phyloP scores from a whole-genome alignment of 2,797 vertebrate genomes.

The Coregonus suidteri region DNA sequence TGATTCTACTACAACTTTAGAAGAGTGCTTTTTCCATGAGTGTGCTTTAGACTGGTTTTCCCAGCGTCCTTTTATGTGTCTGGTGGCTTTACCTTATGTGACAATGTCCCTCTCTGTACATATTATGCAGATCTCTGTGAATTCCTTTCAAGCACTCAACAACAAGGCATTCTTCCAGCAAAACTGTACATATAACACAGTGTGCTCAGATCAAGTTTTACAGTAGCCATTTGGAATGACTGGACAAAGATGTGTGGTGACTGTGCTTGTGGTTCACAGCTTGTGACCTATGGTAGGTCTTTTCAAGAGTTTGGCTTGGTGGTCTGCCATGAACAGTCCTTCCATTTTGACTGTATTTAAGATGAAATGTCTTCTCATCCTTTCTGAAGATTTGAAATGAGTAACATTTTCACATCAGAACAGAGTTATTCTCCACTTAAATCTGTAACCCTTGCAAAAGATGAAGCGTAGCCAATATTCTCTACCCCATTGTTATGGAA shows the following conservation, averaged over 20 bases:
- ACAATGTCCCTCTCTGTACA: not conserved
- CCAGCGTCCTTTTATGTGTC: slow-evolving; percentile 68
- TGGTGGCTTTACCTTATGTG: slow-evolving; percentile 23
- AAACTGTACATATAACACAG: slow-evolving; percentile 43
- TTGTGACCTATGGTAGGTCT: slow-evolving; percentile 58
- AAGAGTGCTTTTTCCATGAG: slow-evolving; percentile 30
- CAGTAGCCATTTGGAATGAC: not conserved
- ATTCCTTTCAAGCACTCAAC: not conserved
- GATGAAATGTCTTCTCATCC: slow-evolving; percentile 45
- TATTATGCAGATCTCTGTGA: slow-evolving; percentile 5
- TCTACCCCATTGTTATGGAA: slow-evolving; percentile 17
- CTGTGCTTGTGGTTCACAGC: slow-evolving; percentile 57
- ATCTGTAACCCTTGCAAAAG: slow-evolving; percentile 16
- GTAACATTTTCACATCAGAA: slow-evolving; percentile 52
- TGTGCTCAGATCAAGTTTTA: slow-evolving; percentile 29
- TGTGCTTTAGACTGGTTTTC: slow-evolving; percentile 63
- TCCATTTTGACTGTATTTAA: slow-evolving; percentile 60
- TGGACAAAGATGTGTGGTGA: slow-evolving; percentile 23
- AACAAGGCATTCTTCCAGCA: slow-evolving; percentile 18
- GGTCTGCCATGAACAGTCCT: slow-evolving; percentile 54
- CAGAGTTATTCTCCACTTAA: not conserved
- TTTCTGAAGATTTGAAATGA: slow-evolving; percentile 68
- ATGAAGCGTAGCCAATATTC: not conserved
- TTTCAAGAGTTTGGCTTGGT: slow-evolving; percentile 68
- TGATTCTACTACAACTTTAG: slow-evolving; percentile 21